Evolutionary conservation across 2,797 vertebrate genomes (phyloP), one percentile per base, ranked within the genome.

Genomic region (Mallotus villosus): DNA sequence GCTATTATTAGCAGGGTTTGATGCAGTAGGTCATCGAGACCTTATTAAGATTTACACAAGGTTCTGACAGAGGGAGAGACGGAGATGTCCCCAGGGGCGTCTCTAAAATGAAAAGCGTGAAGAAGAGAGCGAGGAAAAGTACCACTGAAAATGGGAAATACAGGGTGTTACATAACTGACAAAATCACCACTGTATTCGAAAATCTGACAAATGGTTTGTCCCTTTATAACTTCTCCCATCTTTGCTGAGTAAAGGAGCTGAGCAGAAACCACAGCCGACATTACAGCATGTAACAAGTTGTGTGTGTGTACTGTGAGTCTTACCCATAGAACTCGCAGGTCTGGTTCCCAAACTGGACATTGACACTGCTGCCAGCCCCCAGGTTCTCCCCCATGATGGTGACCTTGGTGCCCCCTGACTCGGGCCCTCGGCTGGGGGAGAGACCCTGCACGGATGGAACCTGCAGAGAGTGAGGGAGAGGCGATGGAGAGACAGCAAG

Each of bases 361-460:
- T 90, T 93, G 67, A 99, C 97, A 0, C 63, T 95, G 93, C 97
- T 99, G 74, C 98, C 98, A 0, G 98, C 94, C 0, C 96, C 96
- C 0, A 99, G 93, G 87, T 98, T 93, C 72, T 95, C 94, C 55
- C 97, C 98, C 0, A 95, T 91, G 85, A 99, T 93, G 68, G 98
- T 99, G 19, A 99, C 96, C 92, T 95, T 96, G 3, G 98, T 99
- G 72, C 98, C 98, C 27, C 98, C 97, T 0, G 97, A 99, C 87
- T 99, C 97, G 0, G 98, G 97, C 5, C 98, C 98, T 0, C 95
- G 93, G 84, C 92, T 94, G 0, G 98, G 97, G 9, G 85, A 94
- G 82, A 99, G 88, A 8, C 93, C 95, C 17, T 92, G 93, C 89
- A 99, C 93, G 0, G 92, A 92, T 24, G 97, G 98, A 0, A 92